These are phyloP conservation scores for Scartelaos histophorus DNA, from an alignment of 2,113 vertebrate species.

Conservation along the genomic window DNA sequence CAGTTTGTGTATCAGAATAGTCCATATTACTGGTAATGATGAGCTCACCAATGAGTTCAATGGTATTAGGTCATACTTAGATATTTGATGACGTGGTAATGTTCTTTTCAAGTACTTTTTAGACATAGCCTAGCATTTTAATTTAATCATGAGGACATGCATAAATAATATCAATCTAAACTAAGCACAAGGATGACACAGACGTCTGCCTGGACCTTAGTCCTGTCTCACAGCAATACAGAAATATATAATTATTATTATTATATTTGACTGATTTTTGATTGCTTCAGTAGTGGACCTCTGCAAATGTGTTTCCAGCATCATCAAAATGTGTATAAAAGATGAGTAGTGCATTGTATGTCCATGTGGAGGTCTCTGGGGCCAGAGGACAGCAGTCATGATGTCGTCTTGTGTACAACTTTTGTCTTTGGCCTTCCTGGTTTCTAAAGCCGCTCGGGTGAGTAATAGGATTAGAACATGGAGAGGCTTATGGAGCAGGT, in stretches of 20 bases:
- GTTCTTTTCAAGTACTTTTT: neutral
- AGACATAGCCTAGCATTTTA: neutral
- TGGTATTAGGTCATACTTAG: neutral
- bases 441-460: constrained; percentile 69
- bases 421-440: constrained; percentile 51
- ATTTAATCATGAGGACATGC: neutral
- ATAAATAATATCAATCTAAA: constrained; percentile 1
- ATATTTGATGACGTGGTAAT: neutral
- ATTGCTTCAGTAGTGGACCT: neutral
- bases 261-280: neutral
- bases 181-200: neutral
- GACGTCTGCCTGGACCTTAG: neutral
- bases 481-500: constrained; percentile 71
- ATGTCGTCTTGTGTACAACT: constrained; percentile 46
- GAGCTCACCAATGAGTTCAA: neutral
- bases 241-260: neutral
- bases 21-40: neutral
- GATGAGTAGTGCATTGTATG: neutral
- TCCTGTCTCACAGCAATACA: neutral
- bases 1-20: neutral
- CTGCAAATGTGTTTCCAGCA: neutral
- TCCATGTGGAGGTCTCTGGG: constrained; percentile 45
- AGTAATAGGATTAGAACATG: constrained; percentile 76
- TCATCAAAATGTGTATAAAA: neutral
- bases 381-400: constrained; percentile 45